Evolutionary conservation across 2,113 vertebrate species (phyloP).

Genomic region (Pyxicephalus adspersus): DNA sequence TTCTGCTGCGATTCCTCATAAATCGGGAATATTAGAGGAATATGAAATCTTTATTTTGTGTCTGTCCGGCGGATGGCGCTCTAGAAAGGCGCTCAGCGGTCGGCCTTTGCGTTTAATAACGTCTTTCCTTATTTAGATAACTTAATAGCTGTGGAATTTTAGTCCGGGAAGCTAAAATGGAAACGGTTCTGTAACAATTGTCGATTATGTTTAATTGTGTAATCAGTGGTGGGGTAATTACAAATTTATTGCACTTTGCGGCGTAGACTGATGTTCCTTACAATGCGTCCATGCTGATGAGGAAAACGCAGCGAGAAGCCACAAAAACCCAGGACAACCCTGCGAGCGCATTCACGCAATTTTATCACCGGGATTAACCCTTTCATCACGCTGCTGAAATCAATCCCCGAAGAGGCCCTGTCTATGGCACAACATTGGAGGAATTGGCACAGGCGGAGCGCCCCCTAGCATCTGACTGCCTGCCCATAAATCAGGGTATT

Average conservation of each 20-base stretch:
- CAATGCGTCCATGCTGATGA: slow-evolving; percentile 8
- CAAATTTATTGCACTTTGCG: slow-evolving; percentile 30
- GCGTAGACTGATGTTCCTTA: slow-evolving; percentile 18
- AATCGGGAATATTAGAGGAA: too few species aligned
- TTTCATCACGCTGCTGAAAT: too few species aligned
- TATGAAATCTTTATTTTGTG: too few species aligned
- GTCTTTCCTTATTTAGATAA: slow-evolving; percentile 26
- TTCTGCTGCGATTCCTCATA: too few species aligned
- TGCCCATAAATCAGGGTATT: too few species aligned
- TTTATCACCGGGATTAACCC: too few species aligned
- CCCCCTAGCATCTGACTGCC: too few species aligned
- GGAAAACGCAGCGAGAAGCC: background rate
- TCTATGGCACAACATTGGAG: too few species aligned
- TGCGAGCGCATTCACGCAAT: too few species aligned
- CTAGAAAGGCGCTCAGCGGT: background rate
- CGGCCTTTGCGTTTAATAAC: slow-evolving; percentile 4
- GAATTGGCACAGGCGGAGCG: too few species aligned
- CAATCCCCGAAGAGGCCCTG: too few species aligned
- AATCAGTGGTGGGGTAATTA: slow-evolving; percentile 29
- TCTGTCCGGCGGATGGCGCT: slow-evolving; percentile 14
- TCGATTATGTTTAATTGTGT: slow-evolving; percentile 30
- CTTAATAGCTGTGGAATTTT: slow-evolving; percentile 26
- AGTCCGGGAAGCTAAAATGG: slow-evolving; percentile 19
- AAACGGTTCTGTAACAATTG: slow-evolving; percentile 33
- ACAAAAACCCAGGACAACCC: too few species aligned